Conservation (phyloP, 2,113 vertebrate species). For the Ammodytes marinus region DNA sequence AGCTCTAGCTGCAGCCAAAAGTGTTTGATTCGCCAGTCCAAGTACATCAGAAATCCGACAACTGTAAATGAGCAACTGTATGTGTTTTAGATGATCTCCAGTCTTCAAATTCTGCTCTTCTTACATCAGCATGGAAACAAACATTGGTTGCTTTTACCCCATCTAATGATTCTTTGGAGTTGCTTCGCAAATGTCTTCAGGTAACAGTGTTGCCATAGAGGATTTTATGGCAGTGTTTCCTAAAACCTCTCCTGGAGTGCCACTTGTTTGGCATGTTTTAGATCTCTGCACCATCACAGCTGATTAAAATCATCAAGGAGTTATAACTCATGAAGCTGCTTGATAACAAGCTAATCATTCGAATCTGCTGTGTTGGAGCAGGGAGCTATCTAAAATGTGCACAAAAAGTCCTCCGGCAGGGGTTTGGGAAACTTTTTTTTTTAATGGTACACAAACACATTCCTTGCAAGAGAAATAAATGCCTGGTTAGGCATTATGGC, state of each 20-base stretch:
- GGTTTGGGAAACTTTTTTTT: too few species aligned
- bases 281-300: too few species aligned
- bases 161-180: background rate
- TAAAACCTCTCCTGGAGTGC: too few species aligned
- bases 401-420: too few species aligned
- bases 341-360: too few species aligned
- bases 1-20: background rate
- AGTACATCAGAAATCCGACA: background rate
- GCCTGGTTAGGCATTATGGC: background rate
- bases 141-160: background rate
- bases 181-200: background rate
- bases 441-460: background rate
- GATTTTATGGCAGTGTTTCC: background rate
- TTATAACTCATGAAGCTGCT: too few species aligned
- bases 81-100: background rate
- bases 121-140: conserved; percentile 21
- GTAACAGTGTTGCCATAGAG: background rate
- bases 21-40: background rate
- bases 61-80: background rate
- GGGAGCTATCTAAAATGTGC: too few species aligned
- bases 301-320: too few species aligned
- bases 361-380: too few species aligned
- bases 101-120: conserved; percentile 19
- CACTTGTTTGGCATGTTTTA: too few species aligned
- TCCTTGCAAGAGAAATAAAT: background rate